Evolutionary conservation across 2,888 invertebrate species (phyloP).

Genomic region (Osmoderma eremita): DNA sequence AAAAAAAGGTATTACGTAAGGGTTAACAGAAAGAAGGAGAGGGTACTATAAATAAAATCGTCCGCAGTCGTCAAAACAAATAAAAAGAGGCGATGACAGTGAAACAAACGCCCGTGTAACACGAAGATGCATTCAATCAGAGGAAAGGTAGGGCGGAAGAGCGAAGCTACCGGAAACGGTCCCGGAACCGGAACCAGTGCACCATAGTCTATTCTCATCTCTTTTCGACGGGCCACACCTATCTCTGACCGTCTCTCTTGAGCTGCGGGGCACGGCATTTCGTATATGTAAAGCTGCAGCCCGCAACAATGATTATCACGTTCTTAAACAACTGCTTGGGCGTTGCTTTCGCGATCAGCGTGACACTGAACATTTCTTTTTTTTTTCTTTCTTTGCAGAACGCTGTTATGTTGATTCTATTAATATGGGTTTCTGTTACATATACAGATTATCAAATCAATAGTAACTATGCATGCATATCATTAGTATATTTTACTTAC

Average conservation of each 20-base stretch:
- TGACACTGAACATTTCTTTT: slow-evolving; percentile 19
- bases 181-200: slow-evolving; percentile 58
- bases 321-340: slow-evolving; percentile 39
- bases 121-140: slow-evolving; percentile 59
- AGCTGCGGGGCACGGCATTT: slow-evolving; percentile 30
- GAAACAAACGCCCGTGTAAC: slow-evolving; percentile 57
- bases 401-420: background rate
- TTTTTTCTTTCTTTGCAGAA: slow-evolving; percentile 7
- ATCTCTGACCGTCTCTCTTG: slow-evolving; percentile 26
- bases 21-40: slow-evolving; percentile 22
- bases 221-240: slow-evolving; percentile 18
- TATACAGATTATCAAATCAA: no score
- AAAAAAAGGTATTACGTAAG: slow-evolving; percentile 23
- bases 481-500: no score
- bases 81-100: slow-evolving; percentile 53
- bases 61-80: slow-evolving; percentile 49
- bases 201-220: slow-evolving; percentile 43
- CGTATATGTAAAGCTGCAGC: slow-evolving; percentile 47
- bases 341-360: slow-evolving; percentile 26
- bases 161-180: slow-evolving; percentile 57
- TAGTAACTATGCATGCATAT: no score
- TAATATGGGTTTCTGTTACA: no score
- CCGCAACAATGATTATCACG: slow-evolving; percentile 42
- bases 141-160: slow-evolving; percentile 55
- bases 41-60: slow-evolving; percentile 36